Percentiles rank a stretch among this genome's conserved stretches.
Evolutionary conservation across 2,797 vertebrate genomes (phyloP).

Genomic region (Tauraco hartlaubi): DNA sequence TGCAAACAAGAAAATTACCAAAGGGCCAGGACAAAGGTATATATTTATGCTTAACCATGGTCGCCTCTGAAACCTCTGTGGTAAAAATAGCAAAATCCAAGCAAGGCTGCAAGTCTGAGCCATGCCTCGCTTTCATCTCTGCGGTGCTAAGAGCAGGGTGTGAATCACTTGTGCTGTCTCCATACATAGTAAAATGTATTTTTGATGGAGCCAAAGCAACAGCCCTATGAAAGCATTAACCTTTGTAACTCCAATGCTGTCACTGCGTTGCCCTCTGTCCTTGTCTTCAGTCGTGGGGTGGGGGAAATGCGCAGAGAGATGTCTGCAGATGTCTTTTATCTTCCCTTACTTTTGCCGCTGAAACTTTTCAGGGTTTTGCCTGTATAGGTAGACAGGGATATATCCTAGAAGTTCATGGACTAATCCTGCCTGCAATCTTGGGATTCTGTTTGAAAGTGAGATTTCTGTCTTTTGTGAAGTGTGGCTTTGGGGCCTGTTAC

Average conservation of each 20-base stretch:
- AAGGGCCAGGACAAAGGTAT: not conserved
- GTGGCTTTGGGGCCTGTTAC: not conserved
- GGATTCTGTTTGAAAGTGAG: not conserved
- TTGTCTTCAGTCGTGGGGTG: accelerated
- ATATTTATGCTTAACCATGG: constrained; percentile 10
- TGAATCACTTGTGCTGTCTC: not conserved
- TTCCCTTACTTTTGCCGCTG: not conserved
- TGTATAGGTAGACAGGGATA: not conserved
- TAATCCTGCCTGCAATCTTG: not conserved
- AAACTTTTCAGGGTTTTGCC: not conserved
- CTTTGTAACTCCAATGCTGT: not conserved
- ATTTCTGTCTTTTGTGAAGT: not conserved
- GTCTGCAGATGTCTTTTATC: not conserved
- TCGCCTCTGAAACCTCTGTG: not conserved
- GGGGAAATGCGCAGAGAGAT: not conserved
- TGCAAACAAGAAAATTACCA: not conserved
- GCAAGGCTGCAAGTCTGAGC: not conserved
- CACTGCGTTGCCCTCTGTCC: not conserved
- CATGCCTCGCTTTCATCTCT: not conserved
- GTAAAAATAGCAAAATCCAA: constrained; percentile 33
- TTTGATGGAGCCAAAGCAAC: not conserved
- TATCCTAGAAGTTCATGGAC: not conserved
- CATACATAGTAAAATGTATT: not conserved
- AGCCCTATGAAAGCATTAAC: not conserved
- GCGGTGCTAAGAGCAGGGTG: not conserved